Percentiles rank a stretch among this genome's conserved stretches.
These are phyloP conservation scores for Astropecten irregularis DNA, from an alignment of 53 echinoderm and acorn worm genomes.

Conservation along the genomic window DNA sequence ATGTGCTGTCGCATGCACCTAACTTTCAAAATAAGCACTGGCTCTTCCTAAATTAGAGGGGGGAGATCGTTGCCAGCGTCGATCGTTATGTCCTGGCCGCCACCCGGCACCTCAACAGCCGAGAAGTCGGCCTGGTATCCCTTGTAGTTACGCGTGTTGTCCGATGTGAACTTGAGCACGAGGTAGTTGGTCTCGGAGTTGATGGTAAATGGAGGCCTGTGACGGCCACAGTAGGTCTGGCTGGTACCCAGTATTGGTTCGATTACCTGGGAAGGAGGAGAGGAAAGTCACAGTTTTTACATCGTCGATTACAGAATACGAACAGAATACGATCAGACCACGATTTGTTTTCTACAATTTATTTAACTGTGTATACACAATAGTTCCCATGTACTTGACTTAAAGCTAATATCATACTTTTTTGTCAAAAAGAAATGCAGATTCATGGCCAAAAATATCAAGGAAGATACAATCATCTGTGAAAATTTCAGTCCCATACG, in stretches of 20 bases:
- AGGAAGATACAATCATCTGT: too few species aligned
- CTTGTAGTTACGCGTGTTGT: not conserved
- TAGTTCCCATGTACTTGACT: too few species aligned
- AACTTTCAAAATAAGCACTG: too few species aligned
- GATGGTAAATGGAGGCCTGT: constrained; percentile 47
- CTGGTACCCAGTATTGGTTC: constrained; percentile 29
- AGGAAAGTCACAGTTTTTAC: not conserved
- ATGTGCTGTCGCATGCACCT: too few species aligned
- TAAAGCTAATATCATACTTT: too few species aligned
- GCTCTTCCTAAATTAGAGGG: not conserved
- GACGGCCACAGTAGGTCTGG: constrained; percentile 28
- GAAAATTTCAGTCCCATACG: too few species aligned
- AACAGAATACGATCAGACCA: too few species aligned
- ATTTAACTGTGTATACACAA: too few species aligned
- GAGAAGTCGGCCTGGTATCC: constrained; percentile 19
- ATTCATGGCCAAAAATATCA: too few species aligned
- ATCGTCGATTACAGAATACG: too few species aligned
- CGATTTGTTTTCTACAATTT: too few species aligned
- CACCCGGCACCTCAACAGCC: constrained; percentile 8
- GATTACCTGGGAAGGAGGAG: constrained; percentile 20
- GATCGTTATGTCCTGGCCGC: not conserved
- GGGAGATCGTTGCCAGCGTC: not conserved
- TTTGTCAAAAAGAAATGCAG: too few species aligned
- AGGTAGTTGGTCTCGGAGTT: constrained; percentile 36
- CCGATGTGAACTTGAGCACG: constrained; percentile 35